A percentile compares a stretch with the other conserved stretches of the same genome.
Conservation (phyloP, 2,888 invertebrate genomes). For the Yponomeuta sedellus region DNA sequence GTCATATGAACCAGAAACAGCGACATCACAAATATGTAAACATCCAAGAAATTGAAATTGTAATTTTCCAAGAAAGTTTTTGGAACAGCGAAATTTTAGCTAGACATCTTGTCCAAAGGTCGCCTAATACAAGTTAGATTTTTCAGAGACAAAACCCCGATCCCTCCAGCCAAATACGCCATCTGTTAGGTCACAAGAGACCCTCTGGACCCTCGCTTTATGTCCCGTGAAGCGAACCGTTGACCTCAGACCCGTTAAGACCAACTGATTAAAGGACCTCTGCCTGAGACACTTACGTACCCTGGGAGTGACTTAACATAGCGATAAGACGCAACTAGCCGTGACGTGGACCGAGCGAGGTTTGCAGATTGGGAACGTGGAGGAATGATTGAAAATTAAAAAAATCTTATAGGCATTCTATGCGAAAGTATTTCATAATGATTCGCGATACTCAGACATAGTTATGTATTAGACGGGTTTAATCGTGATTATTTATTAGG, state of each 20-base stretch:
- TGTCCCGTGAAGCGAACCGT: constrained; percentile 36
- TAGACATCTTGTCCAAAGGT: too few species aligned
- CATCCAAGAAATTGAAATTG: too few species aligned
- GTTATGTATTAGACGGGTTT: too few species aligned
- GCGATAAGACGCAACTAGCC: constrained; percentile 19
- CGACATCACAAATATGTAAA: too few species aligned
- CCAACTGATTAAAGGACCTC: constrained; percentile 16
- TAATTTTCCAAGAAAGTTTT: too few species aligned
- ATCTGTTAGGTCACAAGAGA: constrained; percentile 14
- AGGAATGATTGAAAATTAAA: background rate
- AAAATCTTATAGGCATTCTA: background rate
- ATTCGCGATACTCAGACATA: too few species aligned
- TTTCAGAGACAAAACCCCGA: too few species aligned
- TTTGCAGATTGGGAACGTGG: background rate
- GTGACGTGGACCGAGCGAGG: constrained; percentile 19
- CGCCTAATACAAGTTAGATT: too few species aligned
- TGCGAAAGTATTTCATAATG: too few species aligned
- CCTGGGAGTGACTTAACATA: constrained; percentile 17
- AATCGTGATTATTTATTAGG: too few species aligned
- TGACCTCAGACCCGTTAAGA: constrained; percentile 28
- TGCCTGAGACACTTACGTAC: constrained; percentile 14
- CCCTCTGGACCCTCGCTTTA: constrained; percentile 24
- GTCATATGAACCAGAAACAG: too few species aligned
- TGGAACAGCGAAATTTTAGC: too few species aligned
- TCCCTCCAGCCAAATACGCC: background rate